Evolutionary conservation across 2,797 vertebrate genomes (phyloP).

Genomic region (Lindbergichthys nudifrons): DNA sequence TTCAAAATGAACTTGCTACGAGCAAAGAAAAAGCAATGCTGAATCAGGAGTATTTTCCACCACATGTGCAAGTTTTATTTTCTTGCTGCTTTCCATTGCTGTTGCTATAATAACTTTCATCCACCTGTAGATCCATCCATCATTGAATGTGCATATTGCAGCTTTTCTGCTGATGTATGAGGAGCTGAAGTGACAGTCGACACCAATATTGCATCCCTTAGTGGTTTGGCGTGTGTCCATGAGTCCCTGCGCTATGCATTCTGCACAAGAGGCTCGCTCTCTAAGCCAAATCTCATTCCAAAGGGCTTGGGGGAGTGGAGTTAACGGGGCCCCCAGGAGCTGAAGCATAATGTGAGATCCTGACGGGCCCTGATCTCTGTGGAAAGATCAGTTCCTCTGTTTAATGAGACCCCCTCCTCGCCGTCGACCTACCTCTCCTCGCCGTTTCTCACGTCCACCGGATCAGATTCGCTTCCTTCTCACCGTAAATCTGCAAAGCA

Average conservation of each 20-base stretch:
- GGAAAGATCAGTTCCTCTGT: constrained; percentile 77
- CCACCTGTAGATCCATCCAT: constrained; percentile 27
- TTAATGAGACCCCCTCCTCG: constrained; percentile 67
- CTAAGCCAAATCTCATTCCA: constrained; percentile 61
- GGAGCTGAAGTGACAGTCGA: constrained; percentile 67
- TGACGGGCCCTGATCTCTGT: constrained; percentile 73
- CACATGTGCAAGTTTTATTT: background rate
- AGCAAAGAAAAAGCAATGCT: background rate
- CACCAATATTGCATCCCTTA: constrained; percentile 70
- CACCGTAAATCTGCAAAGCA: constrained; percentile 74
- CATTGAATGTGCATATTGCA: constrained; percentile 13
- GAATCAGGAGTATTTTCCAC: background rate
- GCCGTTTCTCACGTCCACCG: constrained; percentile 74
- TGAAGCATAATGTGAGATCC: constrained; percentile 67
- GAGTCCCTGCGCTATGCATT: constrained; percentile 66
- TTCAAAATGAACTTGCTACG: background rate
- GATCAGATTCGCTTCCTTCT: constrained; percentile 80
- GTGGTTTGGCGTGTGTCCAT: constrained; percentile 77
- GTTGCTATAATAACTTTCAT: background rate
- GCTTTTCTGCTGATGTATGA: constrained; percentile 17
- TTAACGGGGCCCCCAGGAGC: constrained; percentile 75
- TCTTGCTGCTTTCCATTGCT: background rate
- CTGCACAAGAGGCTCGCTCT: constrained; percentile 55
- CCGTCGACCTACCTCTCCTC: constrained; percentile 50
- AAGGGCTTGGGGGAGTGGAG: constrained; percentile 54